phyloP scores from a whole-genome alignment of 1,140 invertebrate species.

The Danaus melanippus region DNA sequence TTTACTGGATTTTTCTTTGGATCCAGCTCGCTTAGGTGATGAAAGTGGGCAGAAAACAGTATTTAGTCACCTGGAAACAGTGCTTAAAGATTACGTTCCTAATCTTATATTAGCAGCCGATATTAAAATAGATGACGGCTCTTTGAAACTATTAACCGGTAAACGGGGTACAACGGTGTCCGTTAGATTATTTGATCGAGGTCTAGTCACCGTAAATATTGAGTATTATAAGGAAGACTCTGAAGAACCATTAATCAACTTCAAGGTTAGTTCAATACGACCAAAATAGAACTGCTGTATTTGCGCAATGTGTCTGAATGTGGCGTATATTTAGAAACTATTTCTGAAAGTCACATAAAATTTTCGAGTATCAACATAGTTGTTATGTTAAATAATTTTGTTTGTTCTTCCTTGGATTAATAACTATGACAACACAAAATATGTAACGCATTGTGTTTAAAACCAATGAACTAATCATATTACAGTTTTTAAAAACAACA shows the following conservation, averaged over 20 bases:
- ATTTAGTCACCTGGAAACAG: conserved; percentile 77
- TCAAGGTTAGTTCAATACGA: conserved; percentile 77
- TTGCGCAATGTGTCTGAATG: conserved; percentile 1
- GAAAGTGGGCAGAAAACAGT: conserved; percentile 77
- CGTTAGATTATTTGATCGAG: conserved; percentile 80
- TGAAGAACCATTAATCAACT: conserved; percentile 79
- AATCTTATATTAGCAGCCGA: conserved; percentile 77
- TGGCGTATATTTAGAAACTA: too few relatives aligned
- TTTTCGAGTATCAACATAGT: too few relatives aligned
- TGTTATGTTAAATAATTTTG: too few relatives aligned
- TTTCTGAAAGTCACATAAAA: too few relatives aligned
- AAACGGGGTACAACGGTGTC: conserved; percentile 79
- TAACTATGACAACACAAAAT: too few relatives aligned
- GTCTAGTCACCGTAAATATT: conserved; percentile 83
- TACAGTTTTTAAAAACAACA: too few relatives aligned
- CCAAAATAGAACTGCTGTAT: conserved; percentile 18
- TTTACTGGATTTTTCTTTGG: conserved; percentile 84
- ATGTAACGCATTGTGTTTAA: too few relatives aligned
- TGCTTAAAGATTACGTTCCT: conserved; percentile 78
- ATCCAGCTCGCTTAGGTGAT: conserved; percentile 77
- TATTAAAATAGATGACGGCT: conserved; percentile 76
- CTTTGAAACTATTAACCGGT: conserved; percentile 78
- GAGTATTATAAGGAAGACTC: conserved; percentile 84
- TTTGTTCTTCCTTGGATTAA: too few relatives aligned
- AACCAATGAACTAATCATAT: too few relatives aligned